Conservation (phyloP, 2,113 vertebrate species). For the Epinephelus moara region DNA sequence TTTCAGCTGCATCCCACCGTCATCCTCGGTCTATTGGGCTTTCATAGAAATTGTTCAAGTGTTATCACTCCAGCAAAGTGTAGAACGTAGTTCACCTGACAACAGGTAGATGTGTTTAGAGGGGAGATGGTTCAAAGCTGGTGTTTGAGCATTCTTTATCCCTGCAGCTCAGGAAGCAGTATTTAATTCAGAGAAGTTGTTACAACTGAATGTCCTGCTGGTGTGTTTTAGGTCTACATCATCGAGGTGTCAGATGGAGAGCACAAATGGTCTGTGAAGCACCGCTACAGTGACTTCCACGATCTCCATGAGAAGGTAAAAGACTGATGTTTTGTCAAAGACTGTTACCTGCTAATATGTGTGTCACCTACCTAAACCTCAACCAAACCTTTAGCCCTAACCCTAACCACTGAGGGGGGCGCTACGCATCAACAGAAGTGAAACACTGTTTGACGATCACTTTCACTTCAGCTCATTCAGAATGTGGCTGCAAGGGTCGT, state of each 20-base stretch:
- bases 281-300: conserved; percentile 97
- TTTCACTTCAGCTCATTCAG: background rate
- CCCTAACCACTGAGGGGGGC: no score
- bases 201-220: background rate
- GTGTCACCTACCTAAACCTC: no score
- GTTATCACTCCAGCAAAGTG: background rate
- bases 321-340: background rate
- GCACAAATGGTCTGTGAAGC: conserved; percentile 95
- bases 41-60: background rate
- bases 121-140: background rate
- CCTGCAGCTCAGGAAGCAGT: background rate
- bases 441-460: no score
- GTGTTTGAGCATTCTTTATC: background rate
- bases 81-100: background rate
- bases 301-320: conserved; percentile 96
- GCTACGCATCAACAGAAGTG: no score
- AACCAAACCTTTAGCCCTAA: no score
- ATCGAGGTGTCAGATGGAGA: conserved; percentile 92
- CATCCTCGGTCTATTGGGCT: background rate
- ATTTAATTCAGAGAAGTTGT: background rate
- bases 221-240: conserved; percentile 91
- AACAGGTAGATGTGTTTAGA: background rate
- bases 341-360: no score
- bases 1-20: background rate
- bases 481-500: no score